Base-by-base conservation (phyloP, 53 echinoderm and acorn worm species). In the Paelopatides confundens region DNA sequence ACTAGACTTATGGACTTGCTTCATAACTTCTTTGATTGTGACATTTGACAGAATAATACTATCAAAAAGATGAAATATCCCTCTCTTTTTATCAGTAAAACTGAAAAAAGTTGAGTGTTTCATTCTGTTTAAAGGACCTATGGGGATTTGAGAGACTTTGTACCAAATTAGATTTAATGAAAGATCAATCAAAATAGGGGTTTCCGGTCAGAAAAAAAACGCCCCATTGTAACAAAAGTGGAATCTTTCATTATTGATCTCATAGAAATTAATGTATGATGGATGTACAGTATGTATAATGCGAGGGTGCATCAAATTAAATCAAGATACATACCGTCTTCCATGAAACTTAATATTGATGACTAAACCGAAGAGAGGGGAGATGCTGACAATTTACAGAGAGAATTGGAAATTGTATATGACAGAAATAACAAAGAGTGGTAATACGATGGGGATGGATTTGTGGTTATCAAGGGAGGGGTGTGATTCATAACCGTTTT, bases 311-410 rank as follows among this genome's bases (percentile, higher is more conserved):
- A 58, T 58, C 58, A 58, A 21, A 58, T 58, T 58, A 58, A 58
- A 58, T 58, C 58, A 15, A 58, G 58, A 58, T 58, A 23, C 58
- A 58, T 58, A 23, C 58, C 26, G 39, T 37, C 46, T 5, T 35
- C 74, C 24, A 39, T 46, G 74, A 39, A 74, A 74, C 46, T 74
- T 74, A 74, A 74, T 74, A 39, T 24, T 74, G 26, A 74, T 74
- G 74, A 43, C 74, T 74, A 46, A 74, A 43, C 26, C 74, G 40
- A 39, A 23, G 46, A 74, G 10, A 39, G n/a, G 27, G 40, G 6
- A 74, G 46, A 43, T 37, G 38, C 13, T 74, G 38, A 21, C 15
- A 21, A 58, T 58, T 58, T 58, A 58, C 2, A 58, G 21, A 23
- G 58, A 21, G 24, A 58, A 21, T 58, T 58, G 58, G 58, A 58